phyloP scores from a whole-genome alignment of 2,797 vertebrate genomes.

The Tarsius wallacei region DNA sequence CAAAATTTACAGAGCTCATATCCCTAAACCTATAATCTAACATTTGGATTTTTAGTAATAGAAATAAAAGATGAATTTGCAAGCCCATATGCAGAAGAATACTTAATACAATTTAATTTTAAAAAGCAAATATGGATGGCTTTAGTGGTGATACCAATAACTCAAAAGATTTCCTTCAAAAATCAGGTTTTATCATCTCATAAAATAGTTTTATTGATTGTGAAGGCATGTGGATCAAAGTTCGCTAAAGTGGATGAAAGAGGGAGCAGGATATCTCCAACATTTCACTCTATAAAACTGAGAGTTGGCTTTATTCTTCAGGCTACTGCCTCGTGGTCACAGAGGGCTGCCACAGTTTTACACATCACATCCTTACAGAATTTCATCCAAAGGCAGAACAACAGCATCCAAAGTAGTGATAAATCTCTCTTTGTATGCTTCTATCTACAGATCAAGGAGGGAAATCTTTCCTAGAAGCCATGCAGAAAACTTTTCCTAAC shows the following conservation, averaged over 20 bases:
- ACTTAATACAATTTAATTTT: not conserved
- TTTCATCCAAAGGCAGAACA: not conserved
- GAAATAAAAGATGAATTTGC: not conserved
- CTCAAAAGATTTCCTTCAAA: not conserved
- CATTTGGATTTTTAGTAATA: not conserved
- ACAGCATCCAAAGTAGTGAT: not conserved
- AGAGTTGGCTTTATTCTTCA: not conserved
- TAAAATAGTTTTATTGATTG: not conserved
- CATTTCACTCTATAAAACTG: not conserved
- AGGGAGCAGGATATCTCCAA: not conserved
- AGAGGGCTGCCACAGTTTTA: not conserved
- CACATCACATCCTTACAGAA: not conserved
- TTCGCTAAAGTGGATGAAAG: not conserved
- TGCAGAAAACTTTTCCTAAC: not conserved
- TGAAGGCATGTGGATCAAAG: not conserved
- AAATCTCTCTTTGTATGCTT: not conserved
- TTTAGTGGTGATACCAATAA: not conserved
- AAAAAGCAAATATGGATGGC: not conserved
- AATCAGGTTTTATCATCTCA: not conserved
- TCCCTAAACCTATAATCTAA: not conserved
- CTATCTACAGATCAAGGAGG: not conserved
- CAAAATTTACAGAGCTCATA: not conserved
- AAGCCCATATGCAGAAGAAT: not conserved
- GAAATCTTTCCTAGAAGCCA: not conserved
- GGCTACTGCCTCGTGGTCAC: not conserved